Percentiles rank a stretch among this genome's conserved stretches.
Evolutionary conservation across 1,140 invertebrate species (phyloP).

Genomic region (Drosophila willistoni): DNA sequence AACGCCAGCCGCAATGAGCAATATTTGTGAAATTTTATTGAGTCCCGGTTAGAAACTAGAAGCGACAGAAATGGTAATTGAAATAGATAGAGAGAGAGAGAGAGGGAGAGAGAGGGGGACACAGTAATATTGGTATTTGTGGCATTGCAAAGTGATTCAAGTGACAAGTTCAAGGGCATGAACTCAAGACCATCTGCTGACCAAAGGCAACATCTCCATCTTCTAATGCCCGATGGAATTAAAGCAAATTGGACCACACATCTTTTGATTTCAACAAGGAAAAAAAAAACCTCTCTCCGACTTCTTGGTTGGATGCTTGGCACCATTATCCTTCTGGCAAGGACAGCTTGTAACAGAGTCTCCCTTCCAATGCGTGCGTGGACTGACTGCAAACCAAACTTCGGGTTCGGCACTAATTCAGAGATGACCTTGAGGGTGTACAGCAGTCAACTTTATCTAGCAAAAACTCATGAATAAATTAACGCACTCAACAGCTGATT

Average conservation of each 20-base stretch:
- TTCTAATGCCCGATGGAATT: constrained; percentile 60
- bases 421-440: neutral
- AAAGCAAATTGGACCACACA: constrained; percentile 38
- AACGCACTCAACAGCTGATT: constrained; percentile 72
- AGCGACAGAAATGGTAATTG: neutral
- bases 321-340: constrained; percentile 10
- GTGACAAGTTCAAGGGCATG: constrained; percentile 63
- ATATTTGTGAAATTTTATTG: constrained; percentile 40
- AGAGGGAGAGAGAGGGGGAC: neutral
- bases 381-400: constrained; percentile 61
- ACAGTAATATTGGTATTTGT: neutral
- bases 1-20: constrained; percentile 16
- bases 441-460: constrained; percentile 13
- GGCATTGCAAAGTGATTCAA: neutral
- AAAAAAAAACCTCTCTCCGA: constrained; percentile 36
- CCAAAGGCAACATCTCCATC: neutral
- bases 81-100: neutral
- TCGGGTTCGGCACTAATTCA: constrained; percentile 46
- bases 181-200: constrained; percentile 1
- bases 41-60: neutral
- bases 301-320: constrained; percentile 2
- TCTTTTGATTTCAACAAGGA: constrained; percentile 38
- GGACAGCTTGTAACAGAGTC: constrained; percentile 12
- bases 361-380: constrained; percentile 57
- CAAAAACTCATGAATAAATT: constrained; percentile 69